Conservation (phyloP, 2,888 invertebrate species). For the Zele albiditarsus region DNA sequence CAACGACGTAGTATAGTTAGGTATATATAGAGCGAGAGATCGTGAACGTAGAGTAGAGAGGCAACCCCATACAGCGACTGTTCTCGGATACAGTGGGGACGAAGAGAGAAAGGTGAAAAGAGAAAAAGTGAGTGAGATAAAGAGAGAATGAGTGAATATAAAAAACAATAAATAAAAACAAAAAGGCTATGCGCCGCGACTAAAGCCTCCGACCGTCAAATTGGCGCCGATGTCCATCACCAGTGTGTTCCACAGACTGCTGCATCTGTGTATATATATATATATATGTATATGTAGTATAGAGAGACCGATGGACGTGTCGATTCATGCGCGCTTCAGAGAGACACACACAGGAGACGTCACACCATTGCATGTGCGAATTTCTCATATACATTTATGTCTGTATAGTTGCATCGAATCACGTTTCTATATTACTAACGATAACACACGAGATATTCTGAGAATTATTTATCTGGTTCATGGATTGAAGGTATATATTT, state of each 20-base stretch:
- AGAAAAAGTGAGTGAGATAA: slow-evolving; percentile 21
- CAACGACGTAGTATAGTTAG: slow-evolving; percentile 43
- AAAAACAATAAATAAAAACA: slow-evolving; percentile 47
- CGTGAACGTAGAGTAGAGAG: slow-evolving; percentile 33
- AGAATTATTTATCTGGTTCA: slow-evolving; percentile 23
- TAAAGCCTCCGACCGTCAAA: slow-evolving; percentile 71
- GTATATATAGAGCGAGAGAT: slow-evolving; percentile 19
- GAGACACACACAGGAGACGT: slow-evolving; percentile 1
- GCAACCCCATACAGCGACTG: not conserved
- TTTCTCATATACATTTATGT: slow-evolving; percentile 31
- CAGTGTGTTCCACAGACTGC: slow-evolving; percentile 59
- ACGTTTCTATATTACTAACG: not conserved
- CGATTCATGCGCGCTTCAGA: slow-evolving; percentile 48
- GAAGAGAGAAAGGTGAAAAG: slow-evolving; percentile 28
- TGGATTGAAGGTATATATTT: too few relatives aligned
- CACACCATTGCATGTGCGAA: slow-evolving; percentile 38
- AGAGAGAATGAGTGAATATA: slow-evolving; percentile 41
- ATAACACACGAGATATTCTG: slow-evolving; percentile 5
- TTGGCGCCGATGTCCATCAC: slow-evolving; percentile 73
- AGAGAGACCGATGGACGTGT: slow-evolving; percentile 52
- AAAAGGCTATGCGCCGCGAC: slow-evolving; percentile 62
- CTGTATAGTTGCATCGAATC: slow-evolving; percentile 3
- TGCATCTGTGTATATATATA: slow-evolving; percentile 42
- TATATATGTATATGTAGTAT: slow-evolving; percentile 47
- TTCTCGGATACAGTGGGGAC: slow-evolving; percentile 23